Base-by-base conservation (phyloP, 2,113 vertebrate genomes). In the Pelecanus crispus region DNA sequence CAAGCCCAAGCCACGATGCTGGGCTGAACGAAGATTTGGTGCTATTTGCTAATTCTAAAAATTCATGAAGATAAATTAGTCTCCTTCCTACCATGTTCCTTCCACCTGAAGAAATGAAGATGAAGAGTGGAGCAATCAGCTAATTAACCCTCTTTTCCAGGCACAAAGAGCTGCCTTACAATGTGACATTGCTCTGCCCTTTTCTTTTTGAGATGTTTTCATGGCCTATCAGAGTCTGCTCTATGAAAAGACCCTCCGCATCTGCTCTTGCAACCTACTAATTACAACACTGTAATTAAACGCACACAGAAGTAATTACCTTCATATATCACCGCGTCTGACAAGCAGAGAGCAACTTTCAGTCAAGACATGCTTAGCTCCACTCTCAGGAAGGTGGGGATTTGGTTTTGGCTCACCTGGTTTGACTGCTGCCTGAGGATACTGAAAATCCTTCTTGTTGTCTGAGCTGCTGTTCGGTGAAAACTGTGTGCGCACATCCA, bases 211-310 rank as follows among this genome's bases (percentile, higher is more conserved):
- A 91, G 84, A 84, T 71, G 36, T 95, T 96, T 96, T 80, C 79
- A 20, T 87, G 92, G 88, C 93, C 86, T 97, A 95, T 94, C 93
- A 65, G 94, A 95, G 66, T 19, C 90, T 77, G 77, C 58, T 83
- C 56, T 81, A 21, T 63, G 82, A 87, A 96, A 91, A 92, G 93
- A 94, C 93, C 91, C 92, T 90, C 92, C 96, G 92, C 94, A 97
- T 96, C 94, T 97, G 96, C 89, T 97, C 95, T 89, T 59, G 66
- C 91, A 97, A 96, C 95, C 95, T 92, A 55, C 94, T 97, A 97
- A 97, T 97, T 97, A 96, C 96, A 93, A 56, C 92, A 79, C 95
- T 92, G 92, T 96, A 97, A 97, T 97, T 97, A 97, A 97, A 94
- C 0, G 42, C 65, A 81, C 96, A 79, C 6, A 17, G 91, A 94